A percentile compares a stretch with the other conserved stretches of the same genome.
Evolutionary conservation across 2,797 vertebrate species (phyloP).

Genomic region (Darevskia nairensis): DNA sequence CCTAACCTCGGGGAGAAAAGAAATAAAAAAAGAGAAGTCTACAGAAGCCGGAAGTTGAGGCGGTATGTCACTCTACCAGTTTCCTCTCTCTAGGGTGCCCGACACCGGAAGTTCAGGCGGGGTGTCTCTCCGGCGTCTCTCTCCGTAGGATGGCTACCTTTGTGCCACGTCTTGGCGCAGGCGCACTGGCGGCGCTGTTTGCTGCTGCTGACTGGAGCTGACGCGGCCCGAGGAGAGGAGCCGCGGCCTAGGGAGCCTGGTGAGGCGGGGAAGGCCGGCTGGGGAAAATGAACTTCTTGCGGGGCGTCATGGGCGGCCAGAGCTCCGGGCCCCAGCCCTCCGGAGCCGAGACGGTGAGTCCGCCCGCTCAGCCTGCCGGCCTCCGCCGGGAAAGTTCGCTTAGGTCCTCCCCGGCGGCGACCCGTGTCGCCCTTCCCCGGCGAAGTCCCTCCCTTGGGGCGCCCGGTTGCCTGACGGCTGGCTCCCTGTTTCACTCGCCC

Average conservation of each 20-base stretch:
- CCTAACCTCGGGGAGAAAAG: neutral
- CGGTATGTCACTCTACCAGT: too few relatives aligned
- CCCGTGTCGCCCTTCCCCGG: too few relatives aligned
- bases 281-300: slow-evolving; percentile 91
- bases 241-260: slow-evolving; percentile 27
- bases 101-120: neutral
- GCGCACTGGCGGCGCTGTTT: slow-evolving; percentile 69
- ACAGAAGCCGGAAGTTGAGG: neutral
- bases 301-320: slow-evolving; percentile 92
- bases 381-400: neutral
- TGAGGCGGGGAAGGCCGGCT: neutral
- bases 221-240: neutral
- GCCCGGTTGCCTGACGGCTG: too few relatives aligned
- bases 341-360: slow-evolving; percentile 93
- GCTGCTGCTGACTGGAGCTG: slow-evolving; percentile 51
- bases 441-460: too few relatives aligned
- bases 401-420: too few relatives aligned
- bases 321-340: slow-evolving; percentile 90
- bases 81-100: slow-evolving; percentile 59
- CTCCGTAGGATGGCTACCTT: slow-evolving; percentile 81
- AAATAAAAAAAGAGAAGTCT: too few relatives aligned
- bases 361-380: too few relatives aligned
- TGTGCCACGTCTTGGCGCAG: slow-evolving; percentile 90
- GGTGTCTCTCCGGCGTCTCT: too few relatives aligned
- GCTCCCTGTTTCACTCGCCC: neutral